Base-by-base conservation (phyloP, 2,888 invertebrate genomes). In the Megaustenia siamemsis region DNA sequence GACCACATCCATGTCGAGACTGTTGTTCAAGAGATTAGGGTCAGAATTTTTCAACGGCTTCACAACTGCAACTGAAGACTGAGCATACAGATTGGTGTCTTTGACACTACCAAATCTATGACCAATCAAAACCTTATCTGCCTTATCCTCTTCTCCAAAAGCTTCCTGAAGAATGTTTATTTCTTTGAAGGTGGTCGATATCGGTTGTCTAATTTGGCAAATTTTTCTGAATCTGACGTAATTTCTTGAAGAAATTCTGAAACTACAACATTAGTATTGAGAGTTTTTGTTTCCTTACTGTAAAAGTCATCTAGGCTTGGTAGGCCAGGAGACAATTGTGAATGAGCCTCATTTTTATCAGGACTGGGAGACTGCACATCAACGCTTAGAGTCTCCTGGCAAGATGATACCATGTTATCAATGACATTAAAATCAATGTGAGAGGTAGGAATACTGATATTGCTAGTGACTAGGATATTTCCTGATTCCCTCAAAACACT, bases 271-370 rank as follows among this genome's bases (percentile, higher is more conserved):
- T 96, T 95, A 0, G 95, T 95, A 89, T 95, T 95, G 66, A 95
- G 94, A 1, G 95, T 95, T 92, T 95, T 96, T 0, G 95, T 95
- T 86, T 95, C 95, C 91, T 95, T 95, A 60, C 95, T 92, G 89
- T 92, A 93, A 86, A 95, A 95, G 86, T 95, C 95, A 86, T 95
- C 95, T 49, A 95, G 86, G 21, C 88, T 87, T 0, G 90, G 89
- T 10, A 91, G 86, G 68, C 85, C 76, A 21, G 82, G 82, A 18
- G 82, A 82, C 10, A 73, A 35, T 43, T 71, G 73, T 28, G 71
- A 49, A 32, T 71, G 56, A n/a, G 43, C 6, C n/a, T 40, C 60
- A 18, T n/a, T 53, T 45, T 81, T 68, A 8, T 69, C 69, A 12
- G n/a, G 35, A 35, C 38, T 40, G 40, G 40, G 32, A 40, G 56